Percentiles rank a stretch among this genome's conserved stretches.
Conservation (phyloP, 2,888 invertebrate species). For the Cordilura impudica region DNA sequence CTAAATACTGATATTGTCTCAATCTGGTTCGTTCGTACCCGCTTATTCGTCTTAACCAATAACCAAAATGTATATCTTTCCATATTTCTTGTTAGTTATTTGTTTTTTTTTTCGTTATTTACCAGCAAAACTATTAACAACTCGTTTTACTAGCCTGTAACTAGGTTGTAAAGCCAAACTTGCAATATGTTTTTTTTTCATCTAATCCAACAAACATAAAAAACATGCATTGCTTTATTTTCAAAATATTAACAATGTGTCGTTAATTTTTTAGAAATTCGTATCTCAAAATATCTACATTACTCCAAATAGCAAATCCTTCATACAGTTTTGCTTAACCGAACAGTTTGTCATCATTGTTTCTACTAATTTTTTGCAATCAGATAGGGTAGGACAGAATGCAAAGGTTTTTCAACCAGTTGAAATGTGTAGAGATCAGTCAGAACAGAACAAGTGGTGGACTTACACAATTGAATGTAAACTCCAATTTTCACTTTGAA, state of each 20-base stretch:
- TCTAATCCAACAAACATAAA: conserved; percentile 18
- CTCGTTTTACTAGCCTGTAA: conserved; percentile 78
- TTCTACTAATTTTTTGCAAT: conserved; percentile 3
- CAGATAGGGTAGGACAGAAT: neutral
- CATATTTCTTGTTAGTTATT: conserved; percentile 3
- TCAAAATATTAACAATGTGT: conserved; percentile 66
- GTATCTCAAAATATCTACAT: conserved; percentile 72
- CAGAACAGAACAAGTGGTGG: conserved; percentile 65
- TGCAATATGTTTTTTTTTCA: conserved; percentile 64
- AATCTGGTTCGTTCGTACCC: neutral
- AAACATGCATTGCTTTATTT: conserved; percentile 60
- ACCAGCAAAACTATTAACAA: conserved; percentile 63
- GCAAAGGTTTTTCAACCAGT: neutral
- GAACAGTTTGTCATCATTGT: conserved; percentile 32
- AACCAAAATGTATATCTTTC: neutral
- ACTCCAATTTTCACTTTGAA: conserved; percentile 74
- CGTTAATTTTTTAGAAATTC: conserved; percentile 76
- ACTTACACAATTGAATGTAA: conserved; percentile 72
- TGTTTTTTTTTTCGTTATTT: neutral
- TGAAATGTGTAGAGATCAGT: neutral
- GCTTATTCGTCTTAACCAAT: neutral
- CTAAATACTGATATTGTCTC: neutral
- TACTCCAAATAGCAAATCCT: neutral
- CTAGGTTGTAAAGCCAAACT: conserved; percentile 78
- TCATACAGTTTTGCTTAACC: conserved; percentile 17